Percentiles rank a stretch among this genome's conserved stretches.
These are phyloP conservation scores for Carpatolechia fugitivella DNA, from an alignment of 2,888 invertebrate genomes.

Conservation along the genomic window DNA sequence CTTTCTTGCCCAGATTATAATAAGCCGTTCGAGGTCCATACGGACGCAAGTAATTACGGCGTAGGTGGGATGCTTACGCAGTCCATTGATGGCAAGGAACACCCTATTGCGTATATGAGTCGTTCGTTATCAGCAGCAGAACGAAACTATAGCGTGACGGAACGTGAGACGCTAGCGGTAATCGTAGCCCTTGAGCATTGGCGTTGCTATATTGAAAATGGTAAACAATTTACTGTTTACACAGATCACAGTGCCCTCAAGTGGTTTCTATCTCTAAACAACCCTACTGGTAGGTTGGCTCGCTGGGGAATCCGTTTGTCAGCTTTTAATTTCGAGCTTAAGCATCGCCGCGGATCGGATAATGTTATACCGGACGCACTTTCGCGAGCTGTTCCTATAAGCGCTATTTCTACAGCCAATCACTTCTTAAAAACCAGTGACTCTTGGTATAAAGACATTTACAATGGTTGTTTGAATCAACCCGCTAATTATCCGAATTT, in stretches of 20 bases:
- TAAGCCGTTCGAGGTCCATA: conserved; percentile 21
- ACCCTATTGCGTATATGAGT: conserved; percentile 20
- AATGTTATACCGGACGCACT: not conserved
- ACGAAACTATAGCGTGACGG: conserved; percentile 22
- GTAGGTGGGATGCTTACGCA: conserved; percentile 8
- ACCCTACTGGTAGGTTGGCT: conserved; percentile 20
- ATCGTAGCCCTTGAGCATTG: conserved; percentile 18
- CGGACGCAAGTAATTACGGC: conserved; percentile 8
- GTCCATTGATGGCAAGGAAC: conserved; percentile 7
- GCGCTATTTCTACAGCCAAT: not conserved
- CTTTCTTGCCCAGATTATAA: conserved; percentile 21
- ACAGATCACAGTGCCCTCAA: conserved; percentile 18
- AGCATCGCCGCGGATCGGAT: not conserved
- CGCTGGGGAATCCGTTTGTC: conserved; percentile 19
- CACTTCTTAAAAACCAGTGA: not conserved
- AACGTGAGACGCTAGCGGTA: conserved; percentile 22
- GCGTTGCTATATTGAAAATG: conserved; percentile 17
- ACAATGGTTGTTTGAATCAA: not conserved
- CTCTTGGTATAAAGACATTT: not conserved
- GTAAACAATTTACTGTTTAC: conserved; percentile 11
- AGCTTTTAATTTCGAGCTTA: not conserved
- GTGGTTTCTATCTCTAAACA: conserved; percentile 17
- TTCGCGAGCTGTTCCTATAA: not conserved
- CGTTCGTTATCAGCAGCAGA: conserved; percentile 14
- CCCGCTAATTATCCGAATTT: not conserved